Base-by-base conservation (phyloP, 1,140 invertebrate species). In the Hyphantria cunea region DNA sequence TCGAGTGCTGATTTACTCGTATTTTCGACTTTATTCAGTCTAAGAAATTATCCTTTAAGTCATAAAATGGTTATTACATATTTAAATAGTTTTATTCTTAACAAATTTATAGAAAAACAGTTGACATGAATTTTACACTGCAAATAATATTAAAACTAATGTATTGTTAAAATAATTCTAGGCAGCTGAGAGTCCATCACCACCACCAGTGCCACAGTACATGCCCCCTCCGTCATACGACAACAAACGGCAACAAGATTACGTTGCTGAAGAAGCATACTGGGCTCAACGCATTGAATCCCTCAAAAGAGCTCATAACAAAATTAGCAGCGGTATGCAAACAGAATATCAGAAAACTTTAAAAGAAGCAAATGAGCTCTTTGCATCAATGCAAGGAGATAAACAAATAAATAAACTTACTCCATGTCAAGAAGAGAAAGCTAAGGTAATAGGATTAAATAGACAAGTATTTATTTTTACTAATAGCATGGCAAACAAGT, bases 351-450 rank as follows among this genome's bases (percentile, higher is more conserved):
- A 89, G 62, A 89, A 90, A 47, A 89, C 87, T 45, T 64, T 90
- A 33, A 89, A 89, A 51, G 86, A 90, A 75, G 83, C 87, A 11
- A 86, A 85, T 76, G 77, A 89, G 45, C 54, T 90, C 53, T 90
- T 86, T 76, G 74, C 84, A 48, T 14, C 78, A 47, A 79, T 82
- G 17, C 69, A 85, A 66, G 67, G 74, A 64, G 83, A 90, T 58
- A 90, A 87, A 82, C 55, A 81, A 55, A 74, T 72, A 31, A 82
- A 62, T 61, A 88, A 87, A 69, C 41, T 87, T 54, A 77, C 85
- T 59, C 87, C 87, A 53, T 90, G 87, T 66, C 82, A 90, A 64
- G 82, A 86, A 37, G 87, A 90, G 55, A 90, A 88, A 66, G 78
- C 78, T 39, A 90, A 90, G 83, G 87, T 89, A 79, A 32, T 0